Conservation (phyloP, 2,113 vertebrate species). For the Lampris incognitus region DNA sequence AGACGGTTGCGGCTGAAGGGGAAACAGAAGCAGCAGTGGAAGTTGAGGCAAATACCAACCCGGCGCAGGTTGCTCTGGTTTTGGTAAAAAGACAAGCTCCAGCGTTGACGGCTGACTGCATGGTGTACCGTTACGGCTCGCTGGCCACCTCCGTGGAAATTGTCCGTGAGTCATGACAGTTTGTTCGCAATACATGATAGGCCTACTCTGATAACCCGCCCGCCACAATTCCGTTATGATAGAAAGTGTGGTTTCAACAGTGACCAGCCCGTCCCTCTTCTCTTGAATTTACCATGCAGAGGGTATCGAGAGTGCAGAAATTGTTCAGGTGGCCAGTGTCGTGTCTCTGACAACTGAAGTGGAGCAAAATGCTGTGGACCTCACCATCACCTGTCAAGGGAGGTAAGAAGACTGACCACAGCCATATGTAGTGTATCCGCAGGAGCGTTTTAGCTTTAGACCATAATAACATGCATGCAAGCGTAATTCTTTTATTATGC, state of each 20-base stretch:
- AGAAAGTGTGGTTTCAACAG: neutral
- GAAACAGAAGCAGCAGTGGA: conserved; percentile 57
- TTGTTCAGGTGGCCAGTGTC: conserved; percentile 87
- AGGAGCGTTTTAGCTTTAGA: neutral
- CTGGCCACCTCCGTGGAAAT: conserved; percentile 86
- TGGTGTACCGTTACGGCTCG: conserved; percentile 91
- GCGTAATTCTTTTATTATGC: neutral
- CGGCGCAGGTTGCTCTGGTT: conserved; percentile 71
- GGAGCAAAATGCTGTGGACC: conserved; percentile 88
- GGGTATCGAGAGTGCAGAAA: conserved; percentile 93
- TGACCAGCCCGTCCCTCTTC: neutral
- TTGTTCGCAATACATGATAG: neutral
- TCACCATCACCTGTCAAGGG: conserved; percentile 92
- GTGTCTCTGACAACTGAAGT: conserved; percentile 69
- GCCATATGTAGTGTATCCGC: neutral
- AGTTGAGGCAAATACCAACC: conserved; percentile 42
- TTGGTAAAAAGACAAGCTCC: conserved; percentile 89
- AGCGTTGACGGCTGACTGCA: conserved; percentile 79
- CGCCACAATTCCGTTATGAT: neutral
- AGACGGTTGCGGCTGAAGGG: conserved; percentile 41
- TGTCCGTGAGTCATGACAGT: conserved; percentile 84
- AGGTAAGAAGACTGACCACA: conserved; percentile 79
- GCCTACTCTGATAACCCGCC: neutral
- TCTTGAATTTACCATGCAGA: conserved; percentile 73
- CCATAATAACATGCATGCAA: neutral